Evolutionary conservation across 1,140 invertebrate genomes (phyloP).

Genomic region (Bombus affinis): DNA sequence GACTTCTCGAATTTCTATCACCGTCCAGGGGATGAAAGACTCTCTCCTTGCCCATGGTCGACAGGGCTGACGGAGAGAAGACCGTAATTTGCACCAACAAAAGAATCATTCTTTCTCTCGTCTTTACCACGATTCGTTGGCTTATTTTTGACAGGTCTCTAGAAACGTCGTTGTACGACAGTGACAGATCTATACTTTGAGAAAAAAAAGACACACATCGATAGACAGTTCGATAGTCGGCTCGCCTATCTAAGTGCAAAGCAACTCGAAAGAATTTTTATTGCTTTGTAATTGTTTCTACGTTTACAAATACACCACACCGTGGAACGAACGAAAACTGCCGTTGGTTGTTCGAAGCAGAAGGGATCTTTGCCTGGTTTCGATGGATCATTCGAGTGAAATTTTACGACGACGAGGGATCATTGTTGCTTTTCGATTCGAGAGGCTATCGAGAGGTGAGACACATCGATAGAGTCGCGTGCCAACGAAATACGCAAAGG

Average conservation of each 20-base stretch:
- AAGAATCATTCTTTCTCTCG: slow-evolving; percentile 40
- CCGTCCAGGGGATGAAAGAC: slow-evolving; percentile 4
- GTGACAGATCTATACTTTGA: background rate
- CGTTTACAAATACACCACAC: background rate
- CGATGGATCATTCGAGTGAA: background rate
- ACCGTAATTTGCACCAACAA: slow-evolving; percentile 66
- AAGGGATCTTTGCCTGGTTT: too few species aligned
- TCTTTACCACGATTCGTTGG: background rate
- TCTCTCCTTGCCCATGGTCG: background rate
- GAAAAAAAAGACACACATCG: background rate
- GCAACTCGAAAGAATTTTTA: background rate
- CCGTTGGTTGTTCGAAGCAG: too few species aligned
- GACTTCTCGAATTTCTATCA: slow-evolving; percentile 43
- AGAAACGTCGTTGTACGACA: background rate
- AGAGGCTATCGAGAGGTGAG: slow-evolving; percentile 49
- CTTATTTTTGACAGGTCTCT: background rate
- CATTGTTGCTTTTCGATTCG: slow-evolving; percentile 58
- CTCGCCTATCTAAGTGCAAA: slow-evolving; percentile 10
- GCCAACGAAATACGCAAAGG: background rate
- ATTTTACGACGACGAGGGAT: too few species aligned
- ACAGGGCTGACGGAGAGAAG: background rate
- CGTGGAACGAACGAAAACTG: background rate
- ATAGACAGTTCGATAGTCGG: background rate
- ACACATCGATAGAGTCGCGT: slow-evolving; percentile 44
- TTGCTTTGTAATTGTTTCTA: background rate